Evolutionary conservation across 2,888 invertebrate genomes (phyloP).

Genomic region (Aphidoletes aphidimyza): DNA sequence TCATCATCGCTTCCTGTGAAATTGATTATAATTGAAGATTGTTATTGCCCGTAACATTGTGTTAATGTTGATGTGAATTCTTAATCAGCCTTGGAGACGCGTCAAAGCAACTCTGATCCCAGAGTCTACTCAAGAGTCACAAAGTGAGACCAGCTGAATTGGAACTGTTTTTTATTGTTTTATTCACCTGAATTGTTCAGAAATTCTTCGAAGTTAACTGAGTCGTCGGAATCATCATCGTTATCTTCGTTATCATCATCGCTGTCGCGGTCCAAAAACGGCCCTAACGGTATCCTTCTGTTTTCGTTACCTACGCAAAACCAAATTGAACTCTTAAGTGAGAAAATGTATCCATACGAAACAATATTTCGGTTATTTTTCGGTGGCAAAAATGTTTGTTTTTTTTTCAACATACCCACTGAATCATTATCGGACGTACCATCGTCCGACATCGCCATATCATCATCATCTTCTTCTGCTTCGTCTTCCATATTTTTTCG

Average conservation of each 20-base stretch:
- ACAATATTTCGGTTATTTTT: background rate
- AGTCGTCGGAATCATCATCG: conserved; percentile 8
- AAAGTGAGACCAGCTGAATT: no score
- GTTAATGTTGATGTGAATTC: no score
- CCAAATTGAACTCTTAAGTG: conserved; percentile 1
- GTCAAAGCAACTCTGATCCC: no score
- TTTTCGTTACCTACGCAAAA: conserved; percentile 9
- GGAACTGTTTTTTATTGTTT: background rate
- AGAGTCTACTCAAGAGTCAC: no score
- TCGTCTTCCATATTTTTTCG: conserved; percentile 89
- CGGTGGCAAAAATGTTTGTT: background rate
- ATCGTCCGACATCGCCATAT: conserved; percentile 72
- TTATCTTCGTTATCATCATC: conserved; percentile 27
- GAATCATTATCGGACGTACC: conserved; percentile 67
- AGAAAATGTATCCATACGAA: background rate
- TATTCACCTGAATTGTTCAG: conserved; percentile 4
- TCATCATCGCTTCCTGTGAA: conserved; percentile 10
- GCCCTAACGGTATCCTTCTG: background rate
- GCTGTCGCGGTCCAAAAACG: background rate
- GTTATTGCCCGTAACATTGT: no score
- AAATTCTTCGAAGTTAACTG: background rate
- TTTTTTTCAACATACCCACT: conserved; percentile 60
- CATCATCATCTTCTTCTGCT: conserved; percentile 77
- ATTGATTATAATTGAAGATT: background rate
- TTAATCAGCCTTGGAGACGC: no score